These are phyloP conservation scores for Drosophila infuscata DNA, from an alignment of 2,888 invertebrate genomes.

Conservation along the genomic window DNA sequence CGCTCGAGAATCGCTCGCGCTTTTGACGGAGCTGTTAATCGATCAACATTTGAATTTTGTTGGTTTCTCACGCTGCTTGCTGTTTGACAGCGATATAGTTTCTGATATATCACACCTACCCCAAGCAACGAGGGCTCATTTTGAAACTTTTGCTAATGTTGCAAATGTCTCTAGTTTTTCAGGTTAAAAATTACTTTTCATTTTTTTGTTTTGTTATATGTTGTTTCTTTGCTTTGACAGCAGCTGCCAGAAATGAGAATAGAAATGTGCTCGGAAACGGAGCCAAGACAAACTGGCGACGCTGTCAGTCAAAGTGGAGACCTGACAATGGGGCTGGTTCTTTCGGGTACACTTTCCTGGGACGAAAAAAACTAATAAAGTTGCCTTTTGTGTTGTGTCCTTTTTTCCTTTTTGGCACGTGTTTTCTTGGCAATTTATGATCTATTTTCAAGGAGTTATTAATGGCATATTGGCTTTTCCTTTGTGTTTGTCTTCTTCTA, in stretches of 20 bases:
- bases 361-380: constrained; percentile 25
- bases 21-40: constrained; percentile 39
- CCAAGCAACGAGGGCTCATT: constrained; percentile 27
- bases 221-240: constrained; percentile 28
- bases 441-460: background rate
- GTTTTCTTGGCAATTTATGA: constrained; percentile 15
- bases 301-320: constrained; percentile 46
- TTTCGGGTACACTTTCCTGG: constrained; percentile 15
- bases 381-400: constrained; percentile 13
- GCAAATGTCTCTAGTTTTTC: constrained; percentile 60
- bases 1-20: constrained; percentile 31
- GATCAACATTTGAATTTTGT: constrained; percentile 37
- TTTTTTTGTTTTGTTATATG: constrained; percentile 17
- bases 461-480: background rate
- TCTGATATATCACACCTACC: constrained; percentile 56
- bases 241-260: constrained; percentile 39
- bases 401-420: constrained; percentile 5
- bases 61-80: constrained; percentile 32
- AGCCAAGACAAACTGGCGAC: constrained; percentile 66
- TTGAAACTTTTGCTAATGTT: constrained; percentile 32
- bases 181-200: constrained; percentile 32
- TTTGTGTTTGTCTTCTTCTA: background rate
- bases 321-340: background rate
- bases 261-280: constrained; percentile 52
- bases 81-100: constrained; percentile 3